Evolutionary conservation across 1,140 invertebrate species (phyloP).

Genomic region (Rhynchophorus ferrugineus): DNA sequence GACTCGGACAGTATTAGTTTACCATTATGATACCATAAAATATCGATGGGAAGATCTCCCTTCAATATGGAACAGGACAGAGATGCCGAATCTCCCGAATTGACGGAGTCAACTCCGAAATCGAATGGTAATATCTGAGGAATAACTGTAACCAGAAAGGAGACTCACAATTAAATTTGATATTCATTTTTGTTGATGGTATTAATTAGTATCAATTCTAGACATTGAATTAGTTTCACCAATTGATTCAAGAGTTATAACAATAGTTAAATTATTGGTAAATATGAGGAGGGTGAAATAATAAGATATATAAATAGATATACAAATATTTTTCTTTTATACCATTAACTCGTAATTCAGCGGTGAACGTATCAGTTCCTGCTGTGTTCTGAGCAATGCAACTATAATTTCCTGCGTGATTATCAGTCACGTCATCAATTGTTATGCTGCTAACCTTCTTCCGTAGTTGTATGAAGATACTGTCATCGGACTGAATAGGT

Average conservation of each 20-base stretch:
- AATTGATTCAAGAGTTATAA: no score
- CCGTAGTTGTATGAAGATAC: constrained; percentile 27
- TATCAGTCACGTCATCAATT: constrained; percentile 49
- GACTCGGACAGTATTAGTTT: no score
- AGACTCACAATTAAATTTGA: background rate
- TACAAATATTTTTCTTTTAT: constrained; percentile 35
- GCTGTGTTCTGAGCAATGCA: constrained; percentile 54
- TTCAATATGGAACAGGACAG: no score
- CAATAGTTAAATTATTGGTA: background rate
- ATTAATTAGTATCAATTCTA: no score
- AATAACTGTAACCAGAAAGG: constrained; percentile 46
- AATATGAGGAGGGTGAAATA: background rate
- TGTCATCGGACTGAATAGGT: constrained; percentile 6
- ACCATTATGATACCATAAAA: no score
- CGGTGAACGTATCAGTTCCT: constrained; percentile 50
- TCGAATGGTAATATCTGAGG: constrained; percentile 60
- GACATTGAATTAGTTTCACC: no score
- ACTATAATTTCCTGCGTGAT: constrained; percentile 56
- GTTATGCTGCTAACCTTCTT: constrained; percentile 40
- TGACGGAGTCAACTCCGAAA: constrained; percentile 56
- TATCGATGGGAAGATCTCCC: no score
- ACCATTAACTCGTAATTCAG: constrained; percentile 58
- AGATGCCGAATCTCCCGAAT: constrained; percentile 57
- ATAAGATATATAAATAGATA: background rate
- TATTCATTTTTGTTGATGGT: no score